phyloP scores from a whole-genome alignment of 2,797 vertebrate genomes.

The Argentina silus region DNA sequence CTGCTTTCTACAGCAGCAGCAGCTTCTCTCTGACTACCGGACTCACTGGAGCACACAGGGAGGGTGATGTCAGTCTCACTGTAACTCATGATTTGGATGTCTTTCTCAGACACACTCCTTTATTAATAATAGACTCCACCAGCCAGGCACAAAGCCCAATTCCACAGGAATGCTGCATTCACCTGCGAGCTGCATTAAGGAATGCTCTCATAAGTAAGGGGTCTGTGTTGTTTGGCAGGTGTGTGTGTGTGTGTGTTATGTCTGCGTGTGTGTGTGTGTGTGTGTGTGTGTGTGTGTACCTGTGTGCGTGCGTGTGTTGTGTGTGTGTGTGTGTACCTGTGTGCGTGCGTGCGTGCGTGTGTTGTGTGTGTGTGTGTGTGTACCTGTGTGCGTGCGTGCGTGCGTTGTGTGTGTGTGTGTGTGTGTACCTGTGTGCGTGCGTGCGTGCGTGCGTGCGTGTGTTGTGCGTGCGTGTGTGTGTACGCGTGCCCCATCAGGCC shows the following conservation, averaged over 20 bases:
- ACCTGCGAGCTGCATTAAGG: not conserved
- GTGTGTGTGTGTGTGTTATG: not conserved
- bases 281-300: not conserved
- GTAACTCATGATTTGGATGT: not conserved
- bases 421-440: not conserved
- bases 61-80: not conserved
- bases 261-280: not conserved
- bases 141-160: not conserved
- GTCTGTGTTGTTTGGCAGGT: not conserved
- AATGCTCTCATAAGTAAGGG: not conserved
- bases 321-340: too few species aligned
- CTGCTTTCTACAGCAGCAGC: conserved; percentile 3
- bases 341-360: too few species aligned
- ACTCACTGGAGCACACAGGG: not conserved
- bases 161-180: conserved; percentile 5
- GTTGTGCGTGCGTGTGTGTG: too few species aligned
- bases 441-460: too few species aligned
- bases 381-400: too few species aligned
- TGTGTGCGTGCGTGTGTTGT: not conserved
- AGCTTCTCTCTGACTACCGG: not conserved
- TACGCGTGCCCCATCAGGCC: too few species aligned
- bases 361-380: too few species aligned
- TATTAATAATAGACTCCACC: not conserved
- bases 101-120: not conserved
- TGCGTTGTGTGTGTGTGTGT: not conserved